A percentile compares a stretch with the other conserved stretches of the same genome.
These are phyloP conservation scores for Sporophila hypoxantha DNA, from an alignment of 2,113 vertebrate genomes.

Conservation along the genomic window DNA sequence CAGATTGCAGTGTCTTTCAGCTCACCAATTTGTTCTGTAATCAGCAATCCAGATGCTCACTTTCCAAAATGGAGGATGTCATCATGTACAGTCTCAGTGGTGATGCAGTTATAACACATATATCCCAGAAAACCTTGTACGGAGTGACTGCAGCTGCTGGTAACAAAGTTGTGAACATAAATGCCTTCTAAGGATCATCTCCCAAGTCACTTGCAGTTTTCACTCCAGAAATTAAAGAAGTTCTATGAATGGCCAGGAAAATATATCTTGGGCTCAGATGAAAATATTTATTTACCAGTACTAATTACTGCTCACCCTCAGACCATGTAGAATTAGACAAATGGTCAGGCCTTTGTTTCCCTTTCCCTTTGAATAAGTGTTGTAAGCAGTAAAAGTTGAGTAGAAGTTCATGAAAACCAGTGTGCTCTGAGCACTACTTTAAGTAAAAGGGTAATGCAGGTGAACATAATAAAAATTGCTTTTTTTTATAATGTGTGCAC, in stretches of 20 bases:
- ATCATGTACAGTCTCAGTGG: not conserved
- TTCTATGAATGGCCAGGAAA: not conserved
- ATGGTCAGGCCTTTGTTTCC: not conserved
- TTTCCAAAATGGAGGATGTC: conserved; percentile 4
- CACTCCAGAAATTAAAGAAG: not conserved
- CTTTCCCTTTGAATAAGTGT: not conserved
- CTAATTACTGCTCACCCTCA: not conserved
- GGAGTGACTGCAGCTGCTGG: not conserved
- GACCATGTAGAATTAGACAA: not conserved
- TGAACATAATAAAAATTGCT: not conserved
- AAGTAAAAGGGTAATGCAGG: not conserved
- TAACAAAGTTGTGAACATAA: not conserved
- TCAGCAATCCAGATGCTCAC: not conserved
- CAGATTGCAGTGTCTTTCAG: not conserved
- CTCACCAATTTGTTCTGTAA: not conserved
- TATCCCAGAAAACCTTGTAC: not conserved
- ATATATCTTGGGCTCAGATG: not conserved
- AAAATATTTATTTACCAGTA: not conserved
- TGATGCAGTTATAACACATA: not conserved
- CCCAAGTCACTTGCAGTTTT: not conserved
- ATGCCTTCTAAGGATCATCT: not conserved
- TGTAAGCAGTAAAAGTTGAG: not conserved
- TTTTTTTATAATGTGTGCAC: not conserved
- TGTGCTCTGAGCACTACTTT: not conserved
- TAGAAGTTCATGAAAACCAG: not conserved